Evolutionary conservation across 2,888 invertebrate species (phyloP).

Genomic region (Conops quadrifasciatus): DNA sequence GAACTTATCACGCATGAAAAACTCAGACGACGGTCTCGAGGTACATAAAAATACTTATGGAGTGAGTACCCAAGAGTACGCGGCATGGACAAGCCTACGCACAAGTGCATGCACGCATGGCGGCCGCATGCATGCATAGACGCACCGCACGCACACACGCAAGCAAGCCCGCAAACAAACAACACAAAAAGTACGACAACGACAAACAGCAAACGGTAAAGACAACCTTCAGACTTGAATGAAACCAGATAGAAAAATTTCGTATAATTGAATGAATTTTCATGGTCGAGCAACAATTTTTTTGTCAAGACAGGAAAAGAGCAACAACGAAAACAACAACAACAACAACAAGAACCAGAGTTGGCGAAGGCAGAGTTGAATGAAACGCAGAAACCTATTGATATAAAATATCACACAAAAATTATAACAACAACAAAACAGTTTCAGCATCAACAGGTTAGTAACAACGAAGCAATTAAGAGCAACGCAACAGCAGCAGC

Average conservation of each 20-base stretch:
- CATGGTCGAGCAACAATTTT: constrained; percentile 24
- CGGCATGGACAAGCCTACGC: no score
- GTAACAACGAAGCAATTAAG: not conserved
- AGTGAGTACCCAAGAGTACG: no score
- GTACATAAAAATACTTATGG: no score
- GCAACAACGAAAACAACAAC: not conserved
- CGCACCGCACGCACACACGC: constrained; percentile 31
- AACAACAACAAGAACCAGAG: constrained; percentile 31
- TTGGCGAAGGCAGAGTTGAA: constrained; percentile 23
- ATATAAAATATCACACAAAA: constrained; percentile 41
- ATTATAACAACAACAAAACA: constrained; percentile 6
- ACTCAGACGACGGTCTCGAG: constrained; percentile 3
- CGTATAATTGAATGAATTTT: constrained; percentile 20
- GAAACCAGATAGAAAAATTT: not conserved
- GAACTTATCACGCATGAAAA: not conserved
- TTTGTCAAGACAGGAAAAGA: not conserved
- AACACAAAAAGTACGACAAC: not conserved
- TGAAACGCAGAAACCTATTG: constrained; percentile 16
- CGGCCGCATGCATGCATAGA: constrained; percentile 21
- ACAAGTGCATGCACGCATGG: not conserved
- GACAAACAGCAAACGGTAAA: not conserved
- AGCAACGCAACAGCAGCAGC: constrained; percentile 15
- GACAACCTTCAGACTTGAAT: constrained; percentile 8
- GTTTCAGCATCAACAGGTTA: constrained; percentile 1
- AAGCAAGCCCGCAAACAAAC: not conserved